phyloP scores from a whole-genome alignment of 2,888 invertebrate species.

The Periphyllus acericola region DNA sequence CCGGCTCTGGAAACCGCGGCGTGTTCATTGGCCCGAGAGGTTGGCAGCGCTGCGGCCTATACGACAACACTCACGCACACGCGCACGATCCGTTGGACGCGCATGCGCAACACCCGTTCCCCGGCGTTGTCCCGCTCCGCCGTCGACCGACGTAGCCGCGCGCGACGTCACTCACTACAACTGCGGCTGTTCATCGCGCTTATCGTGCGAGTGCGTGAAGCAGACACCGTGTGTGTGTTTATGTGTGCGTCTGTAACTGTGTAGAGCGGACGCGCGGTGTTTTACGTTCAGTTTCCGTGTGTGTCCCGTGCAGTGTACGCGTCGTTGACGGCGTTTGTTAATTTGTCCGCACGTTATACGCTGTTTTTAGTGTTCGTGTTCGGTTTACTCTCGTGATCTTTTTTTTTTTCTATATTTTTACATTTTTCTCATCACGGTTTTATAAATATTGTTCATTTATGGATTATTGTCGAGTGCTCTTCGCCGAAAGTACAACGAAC shows the following conservation, averaged over 20 bases:
- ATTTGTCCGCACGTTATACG: neutral
- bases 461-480: slow-evolving; percentile 7
- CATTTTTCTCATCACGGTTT: neutral
- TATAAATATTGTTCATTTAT: neutral
- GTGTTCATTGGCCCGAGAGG: slow-evolving; percentile 50
- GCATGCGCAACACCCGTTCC: neutral
- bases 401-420: neutral
- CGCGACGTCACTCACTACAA: slow-evolving; percentile 31
- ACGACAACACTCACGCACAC: slow-evolving; percentile 6
- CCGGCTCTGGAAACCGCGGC: neutral
- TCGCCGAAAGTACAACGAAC: neutral
- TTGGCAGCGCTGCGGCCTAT: slow-evolving; percentile 49
- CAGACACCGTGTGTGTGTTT: neutral
- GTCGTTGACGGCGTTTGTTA: neutral
- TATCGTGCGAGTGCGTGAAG: neutral
- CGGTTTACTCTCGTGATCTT: neutral
- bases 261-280: neutral
- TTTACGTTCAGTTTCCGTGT: slow-evolving; percentile 32
- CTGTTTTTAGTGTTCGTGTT: neutral
- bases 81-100: neutral
- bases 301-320: neutral
- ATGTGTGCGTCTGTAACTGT: too few relatives aligned
- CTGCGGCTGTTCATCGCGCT: slow-evolving; percentile 18
- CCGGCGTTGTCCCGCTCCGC: slow-evolving; percentile 35
- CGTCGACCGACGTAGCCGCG: neutral